Conservation (phyloP, 2,113 vertebrate genomes). For the Myxocyprinus asiaticus region DNA sequence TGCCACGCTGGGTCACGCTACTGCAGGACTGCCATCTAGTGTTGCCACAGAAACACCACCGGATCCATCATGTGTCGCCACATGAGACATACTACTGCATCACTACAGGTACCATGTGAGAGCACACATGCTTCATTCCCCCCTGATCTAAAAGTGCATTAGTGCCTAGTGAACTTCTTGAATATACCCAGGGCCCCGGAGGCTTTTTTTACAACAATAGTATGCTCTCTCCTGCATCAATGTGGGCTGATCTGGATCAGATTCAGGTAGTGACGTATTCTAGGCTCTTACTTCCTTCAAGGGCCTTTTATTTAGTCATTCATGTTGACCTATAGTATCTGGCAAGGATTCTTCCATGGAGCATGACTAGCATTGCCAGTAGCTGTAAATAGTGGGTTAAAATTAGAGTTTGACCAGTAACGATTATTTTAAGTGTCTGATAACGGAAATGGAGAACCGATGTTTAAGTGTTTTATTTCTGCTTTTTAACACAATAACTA, state of each 20-base stretch:
- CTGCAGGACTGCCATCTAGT: slow-evolving; percentile 78
- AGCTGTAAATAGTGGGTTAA: slow-evolving; percentile 20
- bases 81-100: slow-evolving; percentile 81
- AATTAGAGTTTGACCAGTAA: neutral
- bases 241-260: neutral
- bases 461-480: too few species aligned
- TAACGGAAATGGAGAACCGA: too few species aligned
- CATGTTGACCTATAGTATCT: slow-evolving; percentile 16
- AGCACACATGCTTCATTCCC: too few species aligned
- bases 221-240: neutral
- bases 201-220: slow-evolving; percentile 10
- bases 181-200: neutral
- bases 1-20: slow-evolving; percentile 74
- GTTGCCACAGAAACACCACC: slow-evolving; percentile 78
- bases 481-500: too few species aligned
- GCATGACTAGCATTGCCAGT: slow-evolving; percentile 23
- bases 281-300: neutral
- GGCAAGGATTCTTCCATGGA: slow-evolving; percentile 25
- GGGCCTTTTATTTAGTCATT: neutral
- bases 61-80: slow-evolving; percentile 78
- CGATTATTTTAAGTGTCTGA: too few species aligned
- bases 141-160: neutral
- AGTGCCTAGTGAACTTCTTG: neutral
- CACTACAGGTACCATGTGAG: slow-evolving; percentile 76
- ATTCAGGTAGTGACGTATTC: slow-evolving; percentile 5